A percentile compares a stretch with the other conserved stretches of the same genome.
These are phyloP conservation scores for Prinia subflava DNA, from an alignment of 2,113 vertebrate species.

Conservation along the genomic window DNA sequence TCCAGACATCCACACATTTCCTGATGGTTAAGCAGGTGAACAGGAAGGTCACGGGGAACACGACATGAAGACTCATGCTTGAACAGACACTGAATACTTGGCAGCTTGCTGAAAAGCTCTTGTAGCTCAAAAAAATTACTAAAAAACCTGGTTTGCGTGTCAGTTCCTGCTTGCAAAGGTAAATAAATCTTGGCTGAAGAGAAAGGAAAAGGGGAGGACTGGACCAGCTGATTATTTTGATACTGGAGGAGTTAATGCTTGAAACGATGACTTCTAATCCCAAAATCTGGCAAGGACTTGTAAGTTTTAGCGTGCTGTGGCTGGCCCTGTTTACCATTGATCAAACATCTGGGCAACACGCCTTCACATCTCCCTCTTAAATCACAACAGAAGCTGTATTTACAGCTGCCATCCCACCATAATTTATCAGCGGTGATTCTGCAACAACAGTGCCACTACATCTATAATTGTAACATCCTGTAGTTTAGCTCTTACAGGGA, in stretches of 20 bases:
- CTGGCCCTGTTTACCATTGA: neutral
- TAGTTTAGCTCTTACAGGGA: neutral
- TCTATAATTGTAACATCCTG: neutral
- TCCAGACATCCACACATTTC: neutral
- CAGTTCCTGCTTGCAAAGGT: neutral
- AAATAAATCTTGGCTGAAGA: neutral
- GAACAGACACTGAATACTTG: neutral
- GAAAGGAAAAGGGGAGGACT: neutral
- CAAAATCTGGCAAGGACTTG: neutral
- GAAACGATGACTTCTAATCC: neutral
- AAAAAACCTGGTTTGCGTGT: neutral
- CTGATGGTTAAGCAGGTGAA: neutral
- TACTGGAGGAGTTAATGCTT: neutral
- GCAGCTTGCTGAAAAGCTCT: neutral
- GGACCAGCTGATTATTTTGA: neutral
- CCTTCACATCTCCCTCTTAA: neutral
- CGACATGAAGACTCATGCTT: fast-evolving
- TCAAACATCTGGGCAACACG: neutral
- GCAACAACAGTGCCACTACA: neutral
- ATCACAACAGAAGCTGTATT: conserved; percentile 1
- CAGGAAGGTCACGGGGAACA: neutral
- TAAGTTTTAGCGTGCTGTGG: neutral
- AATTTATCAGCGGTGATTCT: neutral
- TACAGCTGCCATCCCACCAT: neutral
- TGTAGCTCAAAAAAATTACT: neutral